Base-by-base conservation (phyloP, 2,113 vertebrate genomes). In the Pseudorectes ferrugineus region DNA sequence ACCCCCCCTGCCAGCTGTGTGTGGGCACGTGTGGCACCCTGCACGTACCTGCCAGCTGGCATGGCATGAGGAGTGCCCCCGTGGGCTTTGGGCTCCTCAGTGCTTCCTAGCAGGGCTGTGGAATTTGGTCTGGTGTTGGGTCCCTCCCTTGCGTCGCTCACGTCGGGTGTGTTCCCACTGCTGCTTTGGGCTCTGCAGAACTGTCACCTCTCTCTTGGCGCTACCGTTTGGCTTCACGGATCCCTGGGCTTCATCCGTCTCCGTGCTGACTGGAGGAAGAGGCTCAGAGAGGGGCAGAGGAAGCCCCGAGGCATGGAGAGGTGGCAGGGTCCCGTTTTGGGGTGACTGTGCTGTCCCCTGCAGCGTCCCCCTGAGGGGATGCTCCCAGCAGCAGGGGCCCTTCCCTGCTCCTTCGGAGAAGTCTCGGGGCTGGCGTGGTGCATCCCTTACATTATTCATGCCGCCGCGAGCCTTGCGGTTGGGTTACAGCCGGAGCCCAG, bases 371-470 rank as follows among this genome's bases (percentile, higher is more conserved):
- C 7, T 0, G 1, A 23, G 20, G 7, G 23, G 49, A 65, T 49
- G 62, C 33, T 96, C 78, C 25, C 22, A 4, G 2, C 51, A 43
- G 68, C 42, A 2, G 10, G 35, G 6, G 35, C 65, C 62, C 81
- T 88, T 96, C 97, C 95, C 97, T 91, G 88, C 96, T 93, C 93
- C 95, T 95, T 95, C 93, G 96, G 97, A 98, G 98, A 97, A 94
- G 97, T 98, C 98, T 98, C 95, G 83, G 96, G 97, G 98, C 98
- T 91, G 97, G 97, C 98, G 98, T 95, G 96, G 98, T 97, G 96
- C 97, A 97, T 98, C 95, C 98, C 93, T 78, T 99, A 96, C 98
- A 99, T 99, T 98, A 99, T 99, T 99, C 91, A 99, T 98, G 97
- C 59, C 59, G 58, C 96, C 92, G 89, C 68, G 67, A 98, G 97